Percentiles rank a stretch among this genome's conserved stretches.
Evolutionary conservation across 2,888 invertebrate genomes (phyloP).

Genomic region (Cistogaster globosa): DNA sequence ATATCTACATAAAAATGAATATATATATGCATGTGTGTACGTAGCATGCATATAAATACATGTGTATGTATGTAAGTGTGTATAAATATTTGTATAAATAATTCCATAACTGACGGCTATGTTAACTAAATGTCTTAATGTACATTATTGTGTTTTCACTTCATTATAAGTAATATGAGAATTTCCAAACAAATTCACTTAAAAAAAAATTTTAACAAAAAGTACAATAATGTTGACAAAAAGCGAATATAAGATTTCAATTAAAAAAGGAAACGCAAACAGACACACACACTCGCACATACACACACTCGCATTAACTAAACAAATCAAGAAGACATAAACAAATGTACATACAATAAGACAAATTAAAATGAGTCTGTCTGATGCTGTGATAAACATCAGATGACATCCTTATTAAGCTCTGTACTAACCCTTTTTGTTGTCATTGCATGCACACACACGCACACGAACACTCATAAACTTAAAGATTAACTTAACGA

Average conservation of each 20-base stretch:
- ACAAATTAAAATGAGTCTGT: slow-evolving; percentile 58
- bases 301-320: background rate
- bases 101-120: slow-evolving; percentile 27
- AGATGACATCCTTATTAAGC: slow-evolving; percentile 65
- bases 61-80: background rate
- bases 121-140: slow-evolving; percentile 53
- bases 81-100: background rate
- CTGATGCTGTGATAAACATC: slow-evolving; percentile 68
- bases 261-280: slow-evolving; percentile 63
- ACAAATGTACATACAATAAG: slow-evolving; percentile 59
- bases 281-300: slow-evolving; percentile 14
- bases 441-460: background rate
- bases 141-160: slow-evolving; percentile 56
- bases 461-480: slow-evolving; percentile 4
- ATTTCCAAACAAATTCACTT: slow-evolving; percentile 64
- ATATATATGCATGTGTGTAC: background rate
- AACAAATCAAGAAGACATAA: slow-evolving; percentile 18
- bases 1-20: too few species aligned
- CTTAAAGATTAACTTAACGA: slow-evolving; percentile 69
- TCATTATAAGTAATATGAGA: slow-evolving; percentile 66
- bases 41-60: background rate
- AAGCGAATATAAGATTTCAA: slow-evolving; percentile 67
- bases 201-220: slow-evolving; percentile 24
- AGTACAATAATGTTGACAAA: slow-evolving; percentile 37
- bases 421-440: slow-evolving; percentile 43